Percentiles rank a stretch among this genome's conserved stretches.
Conservation (phyloP, 2,888 invertebrate genomes). For the Automeris io region DNA sequence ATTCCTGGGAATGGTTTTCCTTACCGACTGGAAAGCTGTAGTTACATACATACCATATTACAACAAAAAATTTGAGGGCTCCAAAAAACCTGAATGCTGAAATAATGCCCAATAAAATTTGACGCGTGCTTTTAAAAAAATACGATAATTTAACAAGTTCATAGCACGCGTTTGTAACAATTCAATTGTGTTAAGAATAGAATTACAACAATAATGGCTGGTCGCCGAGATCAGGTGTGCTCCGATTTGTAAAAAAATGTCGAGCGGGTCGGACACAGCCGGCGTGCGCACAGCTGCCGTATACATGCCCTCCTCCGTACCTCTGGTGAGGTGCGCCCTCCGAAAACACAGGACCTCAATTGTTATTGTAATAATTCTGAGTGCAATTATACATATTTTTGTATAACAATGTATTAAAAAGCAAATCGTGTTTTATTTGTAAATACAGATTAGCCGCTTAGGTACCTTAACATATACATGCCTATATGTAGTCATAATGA, state of each 20-base stretch:
- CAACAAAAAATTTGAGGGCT: slow-evolving; percentile 77
- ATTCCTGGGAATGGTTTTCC: slow-evolving; percentile 75
- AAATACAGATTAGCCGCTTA: neutral
- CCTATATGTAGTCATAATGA: no score
- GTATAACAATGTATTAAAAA: neutral
- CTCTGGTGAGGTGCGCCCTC: slow-evolving; percentile 50
- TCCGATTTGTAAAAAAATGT: slow-evolving; percentile 68
- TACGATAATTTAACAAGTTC: slow-evolving; percentile 10
- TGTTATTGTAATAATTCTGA: slow-evolving; percentile 35
- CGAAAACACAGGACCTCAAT: slow-evolving; percentile 50
- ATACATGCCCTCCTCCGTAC: slow-evolving; percentile 46
- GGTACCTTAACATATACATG: no score
- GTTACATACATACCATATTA: slow-evolving; percentile 84
- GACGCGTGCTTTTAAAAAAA: neutral
- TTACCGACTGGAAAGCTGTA: slow-evolving; percentile 86
- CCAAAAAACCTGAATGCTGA: slow-evolving; percentile 16
- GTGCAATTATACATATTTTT: neutral
- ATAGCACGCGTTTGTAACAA: slow-evolving; percentile 41
- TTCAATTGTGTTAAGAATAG: slow-evolving; percentile 43
- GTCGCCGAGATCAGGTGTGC: slow-evolving; percentile 68
- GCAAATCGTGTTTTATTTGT: neutral
- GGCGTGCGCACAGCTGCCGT: slow-evolving; percentile 65
- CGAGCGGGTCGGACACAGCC: slow-evolving; percentile 62
- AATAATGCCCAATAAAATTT: slow-evolving; percentile 4
- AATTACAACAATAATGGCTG: slow-evolving; percentile 63